Evolutionary conservation across 2,797 vertebrate species (phyloP).

Genomic region (Champsocephalus esox): DNA sequence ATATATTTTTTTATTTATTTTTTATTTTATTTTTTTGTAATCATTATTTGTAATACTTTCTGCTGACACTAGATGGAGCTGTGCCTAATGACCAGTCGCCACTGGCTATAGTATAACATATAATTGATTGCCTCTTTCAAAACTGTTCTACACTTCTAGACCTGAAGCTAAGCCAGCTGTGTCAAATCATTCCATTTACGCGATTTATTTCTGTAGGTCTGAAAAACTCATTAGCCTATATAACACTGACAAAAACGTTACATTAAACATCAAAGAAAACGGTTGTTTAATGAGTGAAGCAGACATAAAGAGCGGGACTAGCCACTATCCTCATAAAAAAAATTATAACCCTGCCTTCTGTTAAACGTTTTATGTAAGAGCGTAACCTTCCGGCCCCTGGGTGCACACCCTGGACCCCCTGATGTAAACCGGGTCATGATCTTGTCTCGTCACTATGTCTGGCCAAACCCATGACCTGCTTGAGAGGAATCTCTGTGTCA

Average conservation of each 20-base stretch:
- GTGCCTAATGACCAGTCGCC: too few relatives aligned
- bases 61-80: too few relatives aligned
- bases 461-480: constrained; percentile 58
- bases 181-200: constrained; percentile 4
- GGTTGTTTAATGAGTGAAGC: background rate
- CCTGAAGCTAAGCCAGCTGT: background rate
- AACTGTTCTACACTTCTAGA: background rate
- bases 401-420: constrained; percentile 25
- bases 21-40: too few relatives aligned
- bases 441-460: constrained; percentile 40
- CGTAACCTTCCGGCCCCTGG: background rate
- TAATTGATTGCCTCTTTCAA: background rate
- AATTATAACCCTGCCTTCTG: background rate
- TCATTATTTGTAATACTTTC: too few relatives aligned
- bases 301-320: background rate
- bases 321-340: background rate
- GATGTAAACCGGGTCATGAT: constrained; percentile 30
- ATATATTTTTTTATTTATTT: too few relatives aligned
- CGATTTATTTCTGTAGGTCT: background rate
- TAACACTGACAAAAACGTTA: background rate
- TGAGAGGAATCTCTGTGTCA: constrained; percentile 49
- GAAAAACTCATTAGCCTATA: background rate
- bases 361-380: constrained; percentile 6
- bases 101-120: background rate
- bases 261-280: background rate